Base-by-base conservation (phyloP, 92 coral and sea anemone genomes). In the Galaxea fascicularis region DNA sequence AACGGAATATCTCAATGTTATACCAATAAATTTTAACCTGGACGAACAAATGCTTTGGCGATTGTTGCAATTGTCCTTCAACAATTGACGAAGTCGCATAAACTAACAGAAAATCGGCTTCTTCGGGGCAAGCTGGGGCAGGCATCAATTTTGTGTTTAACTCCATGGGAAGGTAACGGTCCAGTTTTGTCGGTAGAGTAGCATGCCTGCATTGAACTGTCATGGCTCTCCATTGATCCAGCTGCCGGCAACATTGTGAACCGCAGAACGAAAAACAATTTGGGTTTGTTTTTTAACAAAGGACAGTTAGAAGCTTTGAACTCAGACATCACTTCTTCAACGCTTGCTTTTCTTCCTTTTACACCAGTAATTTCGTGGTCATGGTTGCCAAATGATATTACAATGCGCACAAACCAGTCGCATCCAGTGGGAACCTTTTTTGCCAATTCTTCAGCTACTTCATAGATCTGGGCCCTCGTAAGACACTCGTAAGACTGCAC, bases 401-500 rank as follows among this genome's bases (percentile, higher is more conserved):
- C 30, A 20, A 79, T 66, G 27, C 66, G 57, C 25, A 87, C 94
- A 52, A 82, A 90, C 18, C 77, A 87, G 53, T 78, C 82, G 46
- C 47, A 87, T 21, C 77, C 63, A 68, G 52, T 77, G 79, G 87
- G 94, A 57, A 65, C 76, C 13, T 18, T 80, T 28, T 14, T 18
- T 8, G 71, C 44, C 27, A 81, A 71, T 60, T 73, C 28, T 39
- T 64, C 47, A 17, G 88, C 77, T 28, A 53, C 44, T 18, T 60
- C 46, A 3, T 1, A n/a, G 62, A 87, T 83, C 21, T 78, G 70
- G 22, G 24, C 18, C 13, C 73, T 87, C 47, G 18, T 20, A 21
- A 66, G 58, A 71, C 87, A 51, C 45, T 25, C 62, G 24, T 63
- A 3, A 4, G 65, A 51, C 17, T 63, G 67, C 31, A 91, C 84